Evolutionary conservation across 2,797 vertebrate genomes (phyloP).

Genomic region (Rachycentron canadum): DNA sequence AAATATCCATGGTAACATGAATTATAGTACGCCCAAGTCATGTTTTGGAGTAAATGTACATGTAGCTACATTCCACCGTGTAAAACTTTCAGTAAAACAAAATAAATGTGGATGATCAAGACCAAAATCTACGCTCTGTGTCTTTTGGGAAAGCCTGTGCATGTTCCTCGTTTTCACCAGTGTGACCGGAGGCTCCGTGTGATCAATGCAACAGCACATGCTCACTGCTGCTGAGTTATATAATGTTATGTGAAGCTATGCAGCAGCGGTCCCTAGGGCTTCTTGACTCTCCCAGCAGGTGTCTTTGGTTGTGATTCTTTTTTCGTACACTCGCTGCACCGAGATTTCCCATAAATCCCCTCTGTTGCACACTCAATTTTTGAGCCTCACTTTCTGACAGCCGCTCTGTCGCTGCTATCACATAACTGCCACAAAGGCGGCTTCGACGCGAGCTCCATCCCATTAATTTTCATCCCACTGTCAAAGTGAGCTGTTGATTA

Average conservation of each 20-base stretch:
- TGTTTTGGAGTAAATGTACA: background rate
- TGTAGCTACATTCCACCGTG: background rate
- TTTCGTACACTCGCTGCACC: background rate
- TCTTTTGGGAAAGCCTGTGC: conserved; percentile 16
- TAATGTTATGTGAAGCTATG: conserved; percentile 44
- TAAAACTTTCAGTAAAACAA: background rate
- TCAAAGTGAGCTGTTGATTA: conserved; percentile 55
- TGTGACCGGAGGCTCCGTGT: conserved; percentile 42
- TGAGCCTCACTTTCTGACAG: conserved; percentile 29
- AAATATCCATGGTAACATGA: background rate
- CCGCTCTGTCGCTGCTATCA: conserved; percentile 27
- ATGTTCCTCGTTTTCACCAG: conserved; percentile 33
- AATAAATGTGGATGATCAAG: conserved; percentile 10
- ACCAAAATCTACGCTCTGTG: conserved; percentile 7
- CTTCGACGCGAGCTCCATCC: conserved; percentile 23
- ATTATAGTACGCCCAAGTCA: background rate
- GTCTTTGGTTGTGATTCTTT: conserved; percentile 29
- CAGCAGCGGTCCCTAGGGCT: conserved; percentile 31
- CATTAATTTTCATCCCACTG: conserved; percentile 49
- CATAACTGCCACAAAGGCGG: conserved; percentile 43
- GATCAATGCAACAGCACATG: conserved; percentile 50
- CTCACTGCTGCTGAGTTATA: conserved; percentile 31
- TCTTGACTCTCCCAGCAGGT: conserved; percentile 51
- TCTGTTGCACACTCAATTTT: conserved; percentile 23
- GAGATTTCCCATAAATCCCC: conserved; percentile 43